Base-by-base conservation (phyloP, 2,113 vertebrate genomes). In the Scatophagus argus region DNA sequence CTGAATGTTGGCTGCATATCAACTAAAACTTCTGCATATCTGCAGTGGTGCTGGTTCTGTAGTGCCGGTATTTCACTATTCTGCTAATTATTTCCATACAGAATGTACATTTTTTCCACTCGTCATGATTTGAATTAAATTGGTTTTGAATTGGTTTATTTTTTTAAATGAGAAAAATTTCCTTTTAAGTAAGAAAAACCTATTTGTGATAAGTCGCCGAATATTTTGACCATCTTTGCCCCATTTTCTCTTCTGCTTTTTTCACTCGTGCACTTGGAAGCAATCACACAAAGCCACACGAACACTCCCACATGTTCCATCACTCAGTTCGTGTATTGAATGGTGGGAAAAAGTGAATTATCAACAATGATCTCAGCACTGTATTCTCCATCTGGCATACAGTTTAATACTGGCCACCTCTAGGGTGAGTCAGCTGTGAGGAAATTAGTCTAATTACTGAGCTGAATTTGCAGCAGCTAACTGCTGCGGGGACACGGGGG, bases 341-440 rank as follows among this genome's bases (percentile, higher is more conserved):
- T 54, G 76, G 86, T 92, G 88, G 86, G 90, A 91, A 92, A 93
- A 87, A 73, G 86, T 80, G 84, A 85, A 90, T 93, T 91, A 93
- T 92, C 87, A 91, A 70, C 90, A 87, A 80, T 92, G 91, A 94
- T 92, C 89, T 94, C 92, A 94, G 76, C 69, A 56, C 52, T 27
- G 65, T 62, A 64, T 74, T 86, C 83, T 90, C 87, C 89, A 89
- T 92, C 89, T 92, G 92, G 87, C 82, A 23, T 61, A 74, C 47
- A 80, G 72, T 88, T 92, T 83, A 88, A 82, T 82, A 68, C 71
- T 72, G 85, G 71, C 82, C 74, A 78, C 82, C 83, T 83, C 43
- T 69, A n/a, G 79, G 54, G 87, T 77, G 81, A 86, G 75, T 89
- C 87, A 87, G 64, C 87, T 76, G 51, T 66, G 81, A 86, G 84